These are phyloP conservation scores for Gobio gobio DNA, from an alignment of 2,113 vertebrate genomes.

Conservation along the genomic window DNA sequence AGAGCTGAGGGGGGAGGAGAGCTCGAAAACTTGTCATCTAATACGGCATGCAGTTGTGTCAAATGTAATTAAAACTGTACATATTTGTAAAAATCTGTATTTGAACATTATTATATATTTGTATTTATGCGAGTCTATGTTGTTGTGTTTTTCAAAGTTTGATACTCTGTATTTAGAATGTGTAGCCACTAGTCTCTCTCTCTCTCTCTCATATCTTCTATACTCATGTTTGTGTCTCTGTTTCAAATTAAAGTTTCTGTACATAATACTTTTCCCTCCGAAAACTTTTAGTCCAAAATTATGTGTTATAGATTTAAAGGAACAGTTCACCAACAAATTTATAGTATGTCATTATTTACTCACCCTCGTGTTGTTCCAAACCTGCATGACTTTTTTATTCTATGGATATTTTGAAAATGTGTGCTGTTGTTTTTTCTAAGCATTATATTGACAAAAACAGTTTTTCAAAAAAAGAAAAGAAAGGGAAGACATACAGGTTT, in stretches of 20 bases:
- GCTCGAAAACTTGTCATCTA: conserved; percentile 55
- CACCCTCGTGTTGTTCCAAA: background rate
- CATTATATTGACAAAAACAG: too few species aligned
- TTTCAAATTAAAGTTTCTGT: conserved; percentile 56
- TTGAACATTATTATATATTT: conserved; percentile 85
- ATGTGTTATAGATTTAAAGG: background rate
- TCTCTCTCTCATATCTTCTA: conserved; percentile 41
- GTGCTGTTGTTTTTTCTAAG: background rate
- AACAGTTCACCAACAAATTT: background rate
- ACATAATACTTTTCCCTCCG: conserved; percentile 32
- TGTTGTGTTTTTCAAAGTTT: conserved; percentile 40
- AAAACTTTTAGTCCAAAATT: background rate
- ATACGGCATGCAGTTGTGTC: conserved; percentile 61
- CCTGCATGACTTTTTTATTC: background rate
- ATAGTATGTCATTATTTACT: background rate
- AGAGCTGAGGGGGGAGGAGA: conserved; percentile 37
- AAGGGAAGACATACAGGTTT: background rate
- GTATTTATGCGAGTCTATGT: conserved; percentile 80
- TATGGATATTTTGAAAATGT: background rate
- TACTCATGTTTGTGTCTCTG: conserved; percentile 57
- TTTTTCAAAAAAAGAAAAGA: background rate
- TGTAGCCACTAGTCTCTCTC: background rate
- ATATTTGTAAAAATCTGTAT: conserved; percentile 83
- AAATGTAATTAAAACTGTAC: conserved; percentile 81
- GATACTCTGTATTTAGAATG: background rate